Percentiles rank a stretch among this genome's conserved stretches.
These are phyloP conservation scores for Macrocentrus cingulum DNA, from an alignment of 1,140 invertebrate genomes.

Conservation along the genomic window DNA sequence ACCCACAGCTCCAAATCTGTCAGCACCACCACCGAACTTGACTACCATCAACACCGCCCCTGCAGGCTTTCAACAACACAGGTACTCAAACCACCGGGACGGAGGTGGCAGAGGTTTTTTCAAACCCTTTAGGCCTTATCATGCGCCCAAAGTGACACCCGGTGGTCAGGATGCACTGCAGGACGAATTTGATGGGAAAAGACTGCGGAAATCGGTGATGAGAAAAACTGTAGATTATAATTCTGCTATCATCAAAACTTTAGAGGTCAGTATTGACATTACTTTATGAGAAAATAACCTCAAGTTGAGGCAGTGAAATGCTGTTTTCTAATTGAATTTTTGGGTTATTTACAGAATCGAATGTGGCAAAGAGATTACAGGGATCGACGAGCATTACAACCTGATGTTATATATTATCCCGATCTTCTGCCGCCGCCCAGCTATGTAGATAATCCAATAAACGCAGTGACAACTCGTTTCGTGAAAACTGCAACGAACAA, in stretches of 20 bases:
- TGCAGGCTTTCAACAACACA: constrained; percentile 50
- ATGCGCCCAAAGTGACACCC: constrained; percentile 53
- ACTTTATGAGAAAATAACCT: no score
- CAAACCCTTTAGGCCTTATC: constrained; percentile 58
- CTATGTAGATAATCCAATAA: constrained; percentile 92
- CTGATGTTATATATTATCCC: constrained; percentile 88
- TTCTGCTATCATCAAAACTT: constrained; percentile 87
- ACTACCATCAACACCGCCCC: constrained; percentile 52
- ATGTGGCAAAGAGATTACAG: constrained; percentile 92
- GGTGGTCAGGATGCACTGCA: constrained; percentile 56
- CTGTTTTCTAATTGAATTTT: constrained; percentile 17
- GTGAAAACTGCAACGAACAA: constrained; percentile 99
- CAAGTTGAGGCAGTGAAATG: no score
- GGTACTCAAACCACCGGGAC: constrained; percentile 51
- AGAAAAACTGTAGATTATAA: constrained; percentile 98
- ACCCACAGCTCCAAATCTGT: constrained; percentile 50
- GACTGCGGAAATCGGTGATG: constrained; percentile 93
- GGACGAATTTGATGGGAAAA: constrained; percentile 94
- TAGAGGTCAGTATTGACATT: constrained; percentile 74
- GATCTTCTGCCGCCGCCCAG: constrained; percentile 85
- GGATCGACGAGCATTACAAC: constrained; percentile 83
- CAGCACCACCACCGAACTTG: constrained; percentile 52
- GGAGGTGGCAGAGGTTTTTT: constrained; percentile 52
- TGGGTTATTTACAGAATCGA: constrained; percentile 67
- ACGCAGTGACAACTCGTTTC: constrained; percentile 94